A percentile compares a stretch with the other conserved stretches of the same genome.
Conservation (phyloP, 2,888 invertebrate genomes). For the Melikaiella ostensackeni region DNA sequence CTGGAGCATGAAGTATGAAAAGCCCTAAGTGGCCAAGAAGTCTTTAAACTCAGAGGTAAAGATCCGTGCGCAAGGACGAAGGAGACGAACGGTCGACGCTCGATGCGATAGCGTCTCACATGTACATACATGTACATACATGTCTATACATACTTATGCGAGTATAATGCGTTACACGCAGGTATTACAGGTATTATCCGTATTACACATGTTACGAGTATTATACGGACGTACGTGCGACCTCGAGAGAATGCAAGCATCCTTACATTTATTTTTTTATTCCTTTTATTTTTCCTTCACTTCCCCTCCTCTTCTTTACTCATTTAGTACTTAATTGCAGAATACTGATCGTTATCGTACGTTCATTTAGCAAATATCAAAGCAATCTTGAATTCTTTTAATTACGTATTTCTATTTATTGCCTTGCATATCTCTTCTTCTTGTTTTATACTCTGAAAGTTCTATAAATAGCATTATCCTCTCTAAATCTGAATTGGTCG, state of each 20-base stretch:
- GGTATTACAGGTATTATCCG: constrained; percentile 74
- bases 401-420: constrained; percentile 51
- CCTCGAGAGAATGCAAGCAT: constrained; percentile 65
- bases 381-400: constrained; percentile 20
- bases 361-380: constrained; percentile 37
- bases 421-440: constrained; percentile 41
- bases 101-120: constrained; percentile 44
- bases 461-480: background rate
- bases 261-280: constrained; percentile 45
- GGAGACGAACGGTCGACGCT: constrained; percentile 57
- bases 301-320: constrained; percentile 44
- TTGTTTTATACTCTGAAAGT: constrained; percentile 3
- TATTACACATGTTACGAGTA: constrained; percentile 74
- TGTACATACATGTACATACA: background rate
- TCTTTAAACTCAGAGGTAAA: constrained; percentile 22
- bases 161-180: constrained; percentile 67
- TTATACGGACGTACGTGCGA: constrained; percentile 71
- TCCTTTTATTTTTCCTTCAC: constrained; percentile 49
- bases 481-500: too few relatives aligned
- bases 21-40: background rate
- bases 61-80: constrained; percentile 49
- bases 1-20: constrained; percentile 18
- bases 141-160: background rate
- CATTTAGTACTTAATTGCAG: constrained; percentile 46
- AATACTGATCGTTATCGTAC: constrained; percentile 42